Base-by-base conservation (phyloP, 2,888 invertebrate genomes). In the Gryllus longicercus region DNA sequence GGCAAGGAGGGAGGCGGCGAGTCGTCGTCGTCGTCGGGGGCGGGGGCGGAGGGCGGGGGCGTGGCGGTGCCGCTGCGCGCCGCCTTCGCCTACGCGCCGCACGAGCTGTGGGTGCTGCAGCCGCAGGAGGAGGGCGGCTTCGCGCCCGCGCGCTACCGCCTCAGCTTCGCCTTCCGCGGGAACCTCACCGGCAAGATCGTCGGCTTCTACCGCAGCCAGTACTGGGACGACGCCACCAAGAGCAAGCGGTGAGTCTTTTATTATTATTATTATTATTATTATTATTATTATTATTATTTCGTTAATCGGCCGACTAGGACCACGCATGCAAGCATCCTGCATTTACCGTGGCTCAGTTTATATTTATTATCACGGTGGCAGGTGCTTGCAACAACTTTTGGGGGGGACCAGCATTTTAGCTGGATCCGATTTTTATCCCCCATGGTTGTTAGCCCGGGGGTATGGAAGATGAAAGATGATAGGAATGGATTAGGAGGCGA, bases 201-300 rank as follows among this genome's bases (percentile, higher is more conserved):
- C 38, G 92, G 92, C 11, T 90, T 92, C 83, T 92, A 92, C 84
- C 88, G 89, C 77, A 91, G 91, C 83, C 87, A 87, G 11, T 92
- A 92, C 84, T 86, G 84, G 50, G 86, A 87, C 82, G 83, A 75
- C 14, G 74, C 21, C n/a, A 80, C 80, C 4, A 50, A 77, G 21
- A 83, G 83, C 80, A 85, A 85, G 0, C 85, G 87, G 88, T 86
- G 84, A 83, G 82, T 80, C 4, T 1, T 50, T 38, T 4, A 38
- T 38, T 38, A 75, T 23, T 75, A 75, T 14, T 23, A 75, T 75
- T 23, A 75, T 14, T 75, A n/a, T 21, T 23, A 75, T 21, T 23
- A 75, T 49, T 49, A 77, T 77, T 16, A 77, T 77, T 49, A 77
- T 38, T 38, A 38, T 50, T 23, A 77, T 38, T n/a, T n/a, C n/a